Evolutionary conservation across 2,113 vertebrate genomes (phyloP).

Genomic region (Elgaria multicarinata): DNA sequence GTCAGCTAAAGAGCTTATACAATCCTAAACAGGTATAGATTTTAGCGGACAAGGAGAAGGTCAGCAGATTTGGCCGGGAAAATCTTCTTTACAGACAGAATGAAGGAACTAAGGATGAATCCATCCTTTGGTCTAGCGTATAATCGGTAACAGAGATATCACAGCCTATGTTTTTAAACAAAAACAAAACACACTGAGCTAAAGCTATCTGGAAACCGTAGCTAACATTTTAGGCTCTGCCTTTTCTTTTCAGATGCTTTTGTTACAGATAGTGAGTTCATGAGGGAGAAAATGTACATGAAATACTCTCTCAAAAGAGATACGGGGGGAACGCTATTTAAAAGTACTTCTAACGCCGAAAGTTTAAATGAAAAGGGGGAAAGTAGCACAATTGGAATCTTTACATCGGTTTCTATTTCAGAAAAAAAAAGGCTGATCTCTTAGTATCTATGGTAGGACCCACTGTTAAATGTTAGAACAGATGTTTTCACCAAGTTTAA

Average conservation of each 20-base stretch:
- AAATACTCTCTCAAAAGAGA: not conserved
- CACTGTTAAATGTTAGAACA: not conserved
- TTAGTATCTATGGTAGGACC: not conserved
- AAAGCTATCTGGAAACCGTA: not conserved
- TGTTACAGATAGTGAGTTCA: not conserved
- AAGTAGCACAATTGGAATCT: not conserved
- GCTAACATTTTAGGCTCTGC: not conserved
- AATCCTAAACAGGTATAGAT: constrained; percentile 42
- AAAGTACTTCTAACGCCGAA: not conserved
- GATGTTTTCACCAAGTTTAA: not conserved
- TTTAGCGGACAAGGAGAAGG: not conserved
- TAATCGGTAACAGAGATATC: constrained; percentile 17
- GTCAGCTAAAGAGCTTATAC: constrained; percentile 68
- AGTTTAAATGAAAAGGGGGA: not conserved
- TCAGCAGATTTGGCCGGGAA: constrained; percentile 10
- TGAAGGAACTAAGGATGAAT: constrained; percentile 8
- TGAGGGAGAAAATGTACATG: constrained; percentile 12
- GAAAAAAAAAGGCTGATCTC: not conserved
- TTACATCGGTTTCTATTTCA: not conserved
- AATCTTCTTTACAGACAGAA: constrained; percentile 24
- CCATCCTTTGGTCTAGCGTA: not conserved
- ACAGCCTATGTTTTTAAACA: not conserved
- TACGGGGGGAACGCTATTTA: too few species aligned
- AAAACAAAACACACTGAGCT: not conserved
- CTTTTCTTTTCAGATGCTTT: not conserved